Base-by-base conservation (phyloP, 2,113 vertebrate genomes). In the Mirounga angustirostris region DNA sequence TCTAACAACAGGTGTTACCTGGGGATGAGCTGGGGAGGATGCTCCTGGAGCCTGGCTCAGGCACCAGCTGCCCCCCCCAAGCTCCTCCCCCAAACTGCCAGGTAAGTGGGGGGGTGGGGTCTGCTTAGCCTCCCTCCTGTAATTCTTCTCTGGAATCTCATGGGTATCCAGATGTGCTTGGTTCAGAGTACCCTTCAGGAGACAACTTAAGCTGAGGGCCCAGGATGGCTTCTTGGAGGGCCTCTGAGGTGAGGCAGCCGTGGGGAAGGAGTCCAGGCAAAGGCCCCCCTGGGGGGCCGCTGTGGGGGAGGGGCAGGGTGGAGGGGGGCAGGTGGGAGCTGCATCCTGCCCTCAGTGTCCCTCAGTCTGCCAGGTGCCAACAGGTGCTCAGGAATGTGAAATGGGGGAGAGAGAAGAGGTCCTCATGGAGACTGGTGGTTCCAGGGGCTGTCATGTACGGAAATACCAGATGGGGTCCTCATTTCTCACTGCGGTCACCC, bases 11-110 rank as follows among this genome's bases (percentile, higher is more conserved):
- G 71, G 63, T 21, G 67, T 24, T 81, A 58, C 50, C 24, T 40
- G 54, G 40, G 30, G 10, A 12, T 26, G 8, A 13, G 16, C 18
- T 1, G 0, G 10, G 7, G 21, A 19, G 40, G 36, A 33, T 4
- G 2, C 40, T n/a, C 74, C 91, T 12, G 33, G 43, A 19, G 18
- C 50, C 36, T 71, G 5, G 18, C 40, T 58, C 22, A 50, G 84
- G 76, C 46, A 30, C 56, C 78, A 52, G 71, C 13, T 22, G 50
- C 40, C 46, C 15, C 46, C 19, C 56, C 14, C 0, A 26, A 28
- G 5, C 56, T 19, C 19, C 14, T 21, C 19, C 26, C 19, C 43
- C 2, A 21, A 28, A 33, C 40, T 26, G 26, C 40, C 28, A 67
- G 63, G 63, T 6, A 33, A 33, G 63, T 67, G 30, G 63, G 2